phyloP scores from a whole-genome alignment of 2,888 invertebrate genomes.

The Lottia gigantea region DNA sequence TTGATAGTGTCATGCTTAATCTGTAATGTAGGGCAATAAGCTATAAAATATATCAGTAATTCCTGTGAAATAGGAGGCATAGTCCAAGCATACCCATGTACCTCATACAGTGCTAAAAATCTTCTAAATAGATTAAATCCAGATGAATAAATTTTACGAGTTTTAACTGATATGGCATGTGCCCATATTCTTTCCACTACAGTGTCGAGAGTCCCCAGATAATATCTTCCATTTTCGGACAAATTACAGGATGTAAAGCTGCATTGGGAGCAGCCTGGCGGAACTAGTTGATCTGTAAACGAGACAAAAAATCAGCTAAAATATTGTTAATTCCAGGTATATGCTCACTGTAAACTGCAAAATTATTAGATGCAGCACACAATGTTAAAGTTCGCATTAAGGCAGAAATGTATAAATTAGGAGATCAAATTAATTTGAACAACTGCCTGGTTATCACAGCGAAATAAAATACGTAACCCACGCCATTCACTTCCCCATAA shows the following conservation, averaged over 20 bases:
- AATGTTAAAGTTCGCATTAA: conserved; percentile 15
- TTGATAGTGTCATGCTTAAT: conserved; percentile 17
- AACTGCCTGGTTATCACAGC: conserved; percentile 24
- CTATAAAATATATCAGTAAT: conserved; percentile 13
- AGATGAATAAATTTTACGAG: neutral
- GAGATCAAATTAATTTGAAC: conserved; percentile 20
- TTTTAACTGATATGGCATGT: neutral
- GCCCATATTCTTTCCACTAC: neutral
- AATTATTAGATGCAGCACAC: conserved; percentile 13
- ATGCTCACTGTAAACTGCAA: conserved; percentile 18
- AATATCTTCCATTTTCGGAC: neutral
- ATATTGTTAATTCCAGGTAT: conserved; percentile 15
- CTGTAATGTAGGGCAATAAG: conserved; percentile 13
- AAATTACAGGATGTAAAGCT: neutral
- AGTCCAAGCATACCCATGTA: neutral
- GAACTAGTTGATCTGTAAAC: conserved; percentile 25
- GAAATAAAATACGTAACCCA: conserved; percentile 22
- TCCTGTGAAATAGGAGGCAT: neutral
- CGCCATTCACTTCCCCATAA: conserved; percentile 23
- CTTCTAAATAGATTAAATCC: neutral
- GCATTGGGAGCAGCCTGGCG: conserved; percentile 21
- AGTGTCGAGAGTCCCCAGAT: neutral
- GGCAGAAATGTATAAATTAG: conserved; percentile 13
- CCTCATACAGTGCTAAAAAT: neutral
- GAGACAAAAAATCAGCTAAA: conserved; percentile 24